phyloP scores from a whole-genome alignment of 2,113 vertebrate genomes.

The Marmota flaviventris region DNA sequence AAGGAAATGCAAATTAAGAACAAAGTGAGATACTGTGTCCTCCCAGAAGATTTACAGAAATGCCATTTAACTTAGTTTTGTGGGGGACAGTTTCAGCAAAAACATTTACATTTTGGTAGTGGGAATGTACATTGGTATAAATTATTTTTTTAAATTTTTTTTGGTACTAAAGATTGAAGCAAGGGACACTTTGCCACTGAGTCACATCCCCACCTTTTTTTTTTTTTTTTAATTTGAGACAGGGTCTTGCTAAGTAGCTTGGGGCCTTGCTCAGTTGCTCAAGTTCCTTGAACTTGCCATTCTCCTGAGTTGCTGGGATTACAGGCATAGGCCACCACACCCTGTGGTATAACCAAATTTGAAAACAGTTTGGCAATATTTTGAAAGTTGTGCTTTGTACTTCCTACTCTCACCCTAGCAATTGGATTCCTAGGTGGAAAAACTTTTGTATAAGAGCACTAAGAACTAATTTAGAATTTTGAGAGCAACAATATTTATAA shows the following conservation, averaged over 20 bases:
- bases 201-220: too few species aligned
- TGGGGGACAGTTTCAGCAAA: neutral
- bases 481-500: conserved; percentile 8
- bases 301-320: too few species aligned
- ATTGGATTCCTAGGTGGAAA: neutral
- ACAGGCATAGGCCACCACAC: too few species aligned
- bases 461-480: conserved; percentile 5
- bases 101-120: neutral
- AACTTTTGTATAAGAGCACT: neutral
- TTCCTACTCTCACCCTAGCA: neutral
- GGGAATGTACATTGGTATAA: neutral
- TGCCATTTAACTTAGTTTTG: conserved; percentile 27
- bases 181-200: too few species aligned
- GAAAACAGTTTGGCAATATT: conserved; percentile 38
- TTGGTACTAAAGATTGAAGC: too few species aligned
- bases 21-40: neutral
- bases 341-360: neutral
- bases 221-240: too few species aligned
- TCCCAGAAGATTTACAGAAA: conserved; percentile 14
- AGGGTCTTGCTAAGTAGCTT: too few species aligned
- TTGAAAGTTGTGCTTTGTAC: conserved; percentile 35
- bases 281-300: too few species aligned
- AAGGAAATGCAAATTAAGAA: conserved; percentile 39
- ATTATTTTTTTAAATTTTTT: too few species aligned
- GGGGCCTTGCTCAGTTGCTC: too few species aligned